phyloP scores from a whole-genome alignment of 2,797 vertebrate genomes.

The Cephalopachus bancanus region DNA sequence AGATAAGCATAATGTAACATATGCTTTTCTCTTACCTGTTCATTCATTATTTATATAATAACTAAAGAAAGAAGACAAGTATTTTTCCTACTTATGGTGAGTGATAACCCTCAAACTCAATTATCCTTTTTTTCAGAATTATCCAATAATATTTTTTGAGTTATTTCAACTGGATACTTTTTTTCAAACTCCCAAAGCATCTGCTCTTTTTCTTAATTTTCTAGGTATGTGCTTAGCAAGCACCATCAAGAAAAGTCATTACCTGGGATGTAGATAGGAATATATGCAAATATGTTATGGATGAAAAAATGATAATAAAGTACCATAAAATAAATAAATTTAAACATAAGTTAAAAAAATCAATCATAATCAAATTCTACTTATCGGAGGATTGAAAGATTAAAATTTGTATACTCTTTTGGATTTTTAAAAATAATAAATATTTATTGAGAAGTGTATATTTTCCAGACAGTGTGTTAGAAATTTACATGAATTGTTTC shows the following conservation, averaged over 20 bases:
- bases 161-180: not conserved
- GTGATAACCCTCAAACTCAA: not conserved
- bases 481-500: not conserved
- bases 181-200: not conserved
- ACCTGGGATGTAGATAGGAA: not conserved
- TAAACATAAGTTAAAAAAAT: not conserved
- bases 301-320: not conserved
- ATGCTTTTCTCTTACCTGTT: not conserved
- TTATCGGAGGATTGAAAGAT: not conserved
- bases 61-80: not conserved
- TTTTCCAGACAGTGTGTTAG: not conserved
- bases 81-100: not conserved
- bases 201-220: not conserved
- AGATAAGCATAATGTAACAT: not conserved
- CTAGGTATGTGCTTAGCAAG: not conserved
- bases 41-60: not conserved
- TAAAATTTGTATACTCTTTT: not conserved
- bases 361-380: not conserved
- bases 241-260: not conserved
- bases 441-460: not conserved
- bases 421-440: not conserved
- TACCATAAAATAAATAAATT: not conserved
- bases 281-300: not conserved
- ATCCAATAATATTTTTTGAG: not conserved
- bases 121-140: not conserved